Evolutionary conservation across 2,888 invertebrate genomes (phyloP), one percentile per base, ranked within the genome.

Genomic region (Apotomis betuletana): DNA sequence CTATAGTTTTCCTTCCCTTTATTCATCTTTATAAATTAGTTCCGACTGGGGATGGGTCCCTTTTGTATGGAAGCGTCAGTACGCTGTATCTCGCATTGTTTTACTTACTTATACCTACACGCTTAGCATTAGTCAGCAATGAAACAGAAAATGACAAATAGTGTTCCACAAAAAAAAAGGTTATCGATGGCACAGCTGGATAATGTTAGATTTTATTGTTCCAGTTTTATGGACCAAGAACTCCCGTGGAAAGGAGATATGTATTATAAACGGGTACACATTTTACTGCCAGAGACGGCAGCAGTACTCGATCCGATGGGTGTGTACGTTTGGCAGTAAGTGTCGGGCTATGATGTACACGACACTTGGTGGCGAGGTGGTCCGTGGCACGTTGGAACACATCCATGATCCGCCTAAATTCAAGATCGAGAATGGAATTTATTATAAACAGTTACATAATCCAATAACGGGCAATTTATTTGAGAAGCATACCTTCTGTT

Each of bases 251-350:
- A 79, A 74, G 36, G 44, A 61, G 27, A 15, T 84, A 5, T 79
- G 78, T 3, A 36, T 83, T 8, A 41, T 82, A 6, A 60, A 81
- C 5, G 79, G 79, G 4, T 82, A 78, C 67, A 76, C 79, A 0
- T 83, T 77, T 69, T 78, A 78, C 55, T 74, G 75, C 8, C 60
- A 74, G 10, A 54, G 10, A 52, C 36, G 13, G 15, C 27, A 59
- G 13, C 65, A 70, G 60, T 52, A n/a, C 51, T 76, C 72, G 0
- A 61, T 63, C 4, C 55, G 69, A 0, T 80, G 78, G 78, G 63
- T 74, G 12, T 80, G 80, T 57, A 76, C 76, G 49, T 64, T 52
- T 3, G 63, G 63, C 2, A 64, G 13, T 8, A 54, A 52, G 1
- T 64, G 63, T 36, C 15, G 57, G 9, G 58, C 58, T 8, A 36